Evolutionary conservation across 2,113 vertebrate genomes (phyloP), one percentile per base, ranked within the genome.

Genomic region (Limanda limanda): DNA sequence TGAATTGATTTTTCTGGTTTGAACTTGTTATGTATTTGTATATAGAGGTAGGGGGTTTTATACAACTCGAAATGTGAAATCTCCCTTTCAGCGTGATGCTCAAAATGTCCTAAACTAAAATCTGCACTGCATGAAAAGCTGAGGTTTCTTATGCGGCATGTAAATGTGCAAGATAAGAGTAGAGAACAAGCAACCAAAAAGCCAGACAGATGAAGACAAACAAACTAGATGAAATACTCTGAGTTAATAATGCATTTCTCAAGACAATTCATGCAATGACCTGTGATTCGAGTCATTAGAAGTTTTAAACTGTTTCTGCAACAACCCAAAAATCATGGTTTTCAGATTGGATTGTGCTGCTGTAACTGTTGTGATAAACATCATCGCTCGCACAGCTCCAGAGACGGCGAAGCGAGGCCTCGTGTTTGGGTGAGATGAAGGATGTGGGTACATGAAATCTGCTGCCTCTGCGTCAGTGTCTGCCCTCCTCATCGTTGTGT

Each of bases 361-460:
- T 65, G 66, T 12, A 65, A 48, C 54, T 74, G 74, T 54, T 77
- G 81, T 86, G 76, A 84, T 83, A 74, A 89, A 88, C 83, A 79
- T 86, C 73, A 74, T 7, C 59, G 82, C 68, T 76, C 61, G 54
- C 45, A 55, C 74, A 66, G 74, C 79, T 56, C 68, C 27, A 58
- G 52, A 52, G 83, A 69, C 64, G 88, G 64, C 68, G 78, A 52
- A 81, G 67, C 62, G 74, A 86, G 78, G 80, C 86, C 74, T 84
- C 78, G 55, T 82, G 75, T 87, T 82, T 79, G 72, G 76, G 55
- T 69, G 83, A 73, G 45, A 68, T 81, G 77, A 71, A 91, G 91
- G 91, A 92, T 89, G 91, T 90, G 91, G 91, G 78, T 42, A 66
- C 42, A 84, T 71, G 31, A 84, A 61, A 80, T 86, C 76, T 72